Base-by-base conservation (phyloP, 2,888 invertebrate species). In the Harpalus rufipes region DNA sequence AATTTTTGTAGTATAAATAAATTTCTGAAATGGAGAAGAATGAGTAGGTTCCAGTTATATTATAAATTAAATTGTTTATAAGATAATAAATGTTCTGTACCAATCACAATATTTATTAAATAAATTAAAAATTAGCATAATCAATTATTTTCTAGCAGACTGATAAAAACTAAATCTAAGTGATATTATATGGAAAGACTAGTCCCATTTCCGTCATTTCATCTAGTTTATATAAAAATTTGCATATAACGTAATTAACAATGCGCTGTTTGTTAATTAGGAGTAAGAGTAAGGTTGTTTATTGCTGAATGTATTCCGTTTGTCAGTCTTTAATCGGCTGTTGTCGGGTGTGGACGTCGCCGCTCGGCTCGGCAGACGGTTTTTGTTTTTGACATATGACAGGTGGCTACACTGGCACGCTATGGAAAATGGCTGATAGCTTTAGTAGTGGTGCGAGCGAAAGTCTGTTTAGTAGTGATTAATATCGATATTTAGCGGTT, bases 331-430 rank as follows among this genome's bases (percentile, higher is more conserved):
- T 63, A 14, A 56, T 78, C 78, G 63, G 78, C 65, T 51, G 84
- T 25, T 63, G 76, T 84, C 78, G 84, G 63, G 25, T 51, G 16
- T 14, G 56, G 83, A 83, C 83, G 84, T 65, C 16, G 32, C 51
- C 18, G n/a, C 65, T 78, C 63, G 41, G 59, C 89, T 84, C 88
- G 87, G 86, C 87, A 86, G 86, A 86, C 87, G 87, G 88, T 87
- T 87, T 89, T 89, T 89, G 88, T 87, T 87, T 89, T 89, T 89
- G 88, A 88, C 89, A 87, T 88, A 88, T 89, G 90, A 89, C 90
- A 91, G 91, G 90, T 91, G 91, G 91, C 90, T 88, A 87, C 89
- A 90, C 90, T 90, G 90, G 89, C 89, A 90, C 90, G 90, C 90
- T 88, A 89, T 88, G 88, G 87, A 90, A 91, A 89, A 91, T 91